phyloP scores from a whole-genome alignment of 2,797 vertebrate genomes.

The Erethizon dorsatum region DNA sequence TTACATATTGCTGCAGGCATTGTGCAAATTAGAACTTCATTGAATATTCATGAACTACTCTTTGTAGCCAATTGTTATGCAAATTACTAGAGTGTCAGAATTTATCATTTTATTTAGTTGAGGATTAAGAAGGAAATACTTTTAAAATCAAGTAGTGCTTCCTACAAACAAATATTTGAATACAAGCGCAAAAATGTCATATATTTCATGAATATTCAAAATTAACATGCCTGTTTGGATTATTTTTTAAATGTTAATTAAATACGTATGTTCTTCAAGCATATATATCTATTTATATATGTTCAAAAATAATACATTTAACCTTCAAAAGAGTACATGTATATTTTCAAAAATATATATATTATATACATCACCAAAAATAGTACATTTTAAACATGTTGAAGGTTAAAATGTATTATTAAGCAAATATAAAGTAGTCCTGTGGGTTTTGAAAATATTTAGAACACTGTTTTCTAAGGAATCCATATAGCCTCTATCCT shows the following conservation, averaged over 20 bases:
- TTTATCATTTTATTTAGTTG: constrained; percentile 87
- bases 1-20: constrained; percentile 88
- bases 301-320: not conserved
- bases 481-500: not conserved
- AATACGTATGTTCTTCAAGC: constrained; percentile 34
- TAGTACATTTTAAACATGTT: not conserved
- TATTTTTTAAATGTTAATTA: constrained; percentile 60
- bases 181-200: constrained; percentile 68
- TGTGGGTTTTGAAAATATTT: constrained; percentile 39
- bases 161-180: constrained; percentile 77
- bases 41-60: constrained; percentile 91
- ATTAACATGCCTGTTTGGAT: constrained; percentile 67
- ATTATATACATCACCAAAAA: not conserved
- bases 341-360: not conserved
- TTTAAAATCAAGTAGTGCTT: constrained; percentile 78
- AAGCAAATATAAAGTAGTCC: not conserved
- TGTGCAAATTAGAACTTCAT: constrained; percentile 88
- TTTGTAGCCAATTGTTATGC: constrained; percentile 90
- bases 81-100: constrained; percentile 88
- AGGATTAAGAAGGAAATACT: constrained; percentile 81
- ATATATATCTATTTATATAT: not conserved
- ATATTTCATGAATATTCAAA: constrained; percentile 66
- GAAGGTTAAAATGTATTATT: constrained; percentile 11
- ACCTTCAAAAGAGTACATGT: not conserved
- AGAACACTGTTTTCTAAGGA: not conserved